Conservation (phyloP, 2,888 invertebrate genomes). For the Hemithea aestivaria region DNA sequence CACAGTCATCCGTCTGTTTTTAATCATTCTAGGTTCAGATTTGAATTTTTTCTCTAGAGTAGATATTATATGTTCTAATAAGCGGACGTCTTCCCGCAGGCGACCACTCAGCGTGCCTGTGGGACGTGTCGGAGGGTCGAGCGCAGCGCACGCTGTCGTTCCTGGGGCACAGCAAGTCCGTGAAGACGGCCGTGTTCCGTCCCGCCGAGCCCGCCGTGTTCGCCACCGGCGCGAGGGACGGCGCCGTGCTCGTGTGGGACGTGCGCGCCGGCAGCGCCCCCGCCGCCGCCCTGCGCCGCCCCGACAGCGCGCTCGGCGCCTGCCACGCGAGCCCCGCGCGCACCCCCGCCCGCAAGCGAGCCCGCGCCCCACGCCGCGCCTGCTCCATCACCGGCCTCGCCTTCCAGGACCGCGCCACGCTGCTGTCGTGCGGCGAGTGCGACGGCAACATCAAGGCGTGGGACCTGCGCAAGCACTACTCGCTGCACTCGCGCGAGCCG, state of each 20-base stretch:
- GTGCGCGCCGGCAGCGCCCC: slow-evolving; percentile 63
- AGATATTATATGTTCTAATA: too few species aligned
- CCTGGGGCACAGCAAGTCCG: slow-evolving; percentile 87
- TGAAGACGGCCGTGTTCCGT: slow-evolving; percentile 89
- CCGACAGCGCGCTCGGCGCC: slow-evolving; percentile 85
- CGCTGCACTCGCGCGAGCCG: slow-evolving; percentile 82
- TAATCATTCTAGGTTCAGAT: too few species aligned
- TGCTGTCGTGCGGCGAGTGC: slow-evolving; percentile 92
- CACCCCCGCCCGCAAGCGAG: slow-evolving; percentile 75
- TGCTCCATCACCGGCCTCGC: slow-evolving; percentile 90
- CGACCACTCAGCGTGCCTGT: slow-evolving; percentile 89
- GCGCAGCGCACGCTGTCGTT: slow-evolving; percentile 79
- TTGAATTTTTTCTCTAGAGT: too few species aligned
- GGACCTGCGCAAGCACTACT: slow-evolving; percentile 92
- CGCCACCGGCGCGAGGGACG: slow-evolving; percentile 93
- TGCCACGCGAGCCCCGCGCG: slow-evolving; percentile 78
- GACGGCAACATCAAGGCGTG: slow-evolving; percentile 93
- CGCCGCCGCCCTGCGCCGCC: slow-evolving; percentile 69
- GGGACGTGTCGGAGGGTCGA: slow-evolving; percentile 82
- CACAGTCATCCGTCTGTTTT: too few species aligned
- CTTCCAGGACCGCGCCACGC: slow-evolving; percentile 88
- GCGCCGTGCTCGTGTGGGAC: slow-evolving; percentile 93
- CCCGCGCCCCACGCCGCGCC: slow-evolving; percentile 75
- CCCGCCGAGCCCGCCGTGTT: slow-evolving; percentile 86
- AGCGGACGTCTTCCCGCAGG: too few species aligned